phyloP scores from a whole-genome alignment of 2,888 invertebrate genomes.

The Mactromeris polynyma region DNA sequence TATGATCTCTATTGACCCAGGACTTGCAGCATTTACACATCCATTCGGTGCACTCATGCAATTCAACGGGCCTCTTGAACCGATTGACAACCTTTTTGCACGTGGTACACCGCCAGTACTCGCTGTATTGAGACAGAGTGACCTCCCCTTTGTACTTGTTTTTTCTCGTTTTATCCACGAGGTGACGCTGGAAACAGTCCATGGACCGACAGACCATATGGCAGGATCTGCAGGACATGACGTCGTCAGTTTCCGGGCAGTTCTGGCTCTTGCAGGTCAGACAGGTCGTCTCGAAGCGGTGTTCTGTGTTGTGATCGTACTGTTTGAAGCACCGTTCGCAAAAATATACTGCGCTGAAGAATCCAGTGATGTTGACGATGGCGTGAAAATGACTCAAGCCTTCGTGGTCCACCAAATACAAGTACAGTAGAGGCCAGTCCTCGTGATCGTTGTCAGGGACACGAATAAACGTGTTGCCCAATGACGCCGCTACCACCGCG shows the following conservation, averaged over 20 bases:
- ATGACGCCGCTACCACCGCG: background rate
- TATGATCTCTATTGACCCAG: background rate
- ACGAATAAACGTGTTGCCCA: background rate
- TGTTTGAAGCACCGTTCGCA: conserved; percentile 40
- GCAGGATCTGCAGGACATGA: background rate
- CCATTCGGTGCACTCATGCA: background rate
- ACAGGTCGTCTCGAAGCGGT: background rate
- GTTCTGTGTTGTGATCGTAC: background rate
- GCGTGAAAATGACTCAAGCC: conserved; percentile 18
- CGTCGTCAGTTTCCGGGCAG: background rate
- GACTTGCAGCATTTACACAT: background rate
- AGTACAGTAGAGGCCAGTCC: background rate
- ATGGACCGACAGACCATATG: background rate
- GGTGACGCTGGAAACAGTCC: background rate
- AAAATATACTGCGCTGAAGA: conserved; percentile 27
- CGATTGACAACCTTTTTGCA: background rate
- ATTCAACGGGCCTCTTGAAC: background rate
- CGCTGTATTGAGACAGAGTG: background rate
- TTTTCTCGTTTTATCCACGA: background rate
- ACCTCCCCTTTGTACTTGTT: background rate
- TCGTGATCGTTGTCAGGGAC: background rate
- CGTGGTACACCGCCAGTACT: background rate
- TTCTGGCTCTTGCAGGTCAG: background rate
- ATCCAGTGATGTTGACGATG: conserved; percentile 33
- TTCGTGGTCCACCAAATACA: background rate